phyloP scores from a whole-genome alignment of 1,140 invertebrate genomes.

The Homarus americanus region DNA sequence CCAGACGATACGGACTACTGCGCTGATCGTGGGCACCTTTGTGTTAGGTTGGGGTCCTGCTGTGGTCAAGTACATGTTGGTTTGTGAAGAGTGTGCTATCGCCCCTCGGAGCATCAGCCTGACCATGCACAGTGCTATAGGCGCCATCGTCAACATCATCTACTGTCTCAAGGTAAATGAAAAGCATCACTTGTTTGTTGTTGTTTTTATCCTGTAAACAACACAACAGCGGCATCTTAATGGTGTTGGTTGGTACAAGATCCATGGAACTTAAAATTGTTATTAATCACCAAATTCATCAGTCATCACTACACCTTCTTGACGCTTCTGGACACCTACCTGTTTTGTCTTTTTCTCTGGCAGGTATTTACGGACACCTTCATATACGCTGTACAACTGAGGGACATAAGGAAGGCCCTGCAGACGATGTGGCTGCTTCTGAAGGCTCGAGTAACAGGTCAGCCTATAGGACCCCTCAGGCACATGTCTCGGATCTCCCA shows the following conservation, averaged over 20 bases:
- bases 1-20: constrained; percentile 53
- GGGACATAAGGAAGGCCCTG: constrained; percentile 47
- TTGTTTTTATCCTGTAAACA: too few relatives aligned
- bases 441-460: neutral
- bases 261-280: too few relatives aligned
- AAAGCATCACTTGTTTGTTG: too few relatives aligned
- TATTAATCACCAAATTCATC: too few relatives aligned
- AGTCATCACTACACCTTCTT: too few relatives aligned
- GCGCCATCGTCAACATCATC: constrained; percentile 46
- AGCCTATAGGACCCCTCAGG: neutral
- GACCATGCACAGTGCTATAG: constrained; percentile 9
- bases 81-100: constrained; percentile 59
- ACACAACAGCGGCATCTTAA: too few relatives aligned
- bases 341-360: neutral
- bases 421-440: constrained; percentile 35
- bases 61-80: constrained; percentile 48
- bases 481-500: constrained; percentile 27
- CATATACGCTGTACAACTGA: constrained; percentile 60
- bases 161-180: constrained; percentile 56
- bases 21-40: constrained; percentile 54
- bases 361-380: constrained; percentile 66
- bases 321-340: too few relatives aligned
- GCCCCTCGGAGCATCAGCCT: neutral
- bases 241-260: too few relatives aligned
- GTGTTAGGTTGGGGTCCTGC: constrained; percentile 54